Percentiles rank a stretch among this genome's conserved stretches.
Conservation (phyloP, 2,888 invertebrate species). For the Tipula confusa region DNA sequence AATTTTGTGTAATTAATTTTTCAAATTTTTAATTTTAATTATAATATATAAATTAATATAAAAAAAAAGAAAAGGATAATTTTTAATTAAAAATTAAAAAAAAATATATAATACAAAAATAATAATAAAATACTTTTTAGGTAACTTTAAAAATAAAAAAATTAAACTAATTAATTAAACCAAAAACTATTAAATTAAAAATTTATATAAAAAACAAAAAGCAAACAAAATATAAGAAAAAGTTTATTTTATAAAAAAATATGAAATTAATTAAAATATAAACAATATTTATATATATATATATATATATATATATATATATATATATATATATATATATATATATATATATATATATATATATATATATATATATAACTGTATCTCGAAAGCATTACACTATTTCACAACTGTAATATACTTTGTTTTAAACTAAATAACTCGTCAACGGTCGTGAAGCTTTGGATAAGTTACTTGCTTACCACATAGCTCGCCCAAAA, state of each 20-base stretch:
- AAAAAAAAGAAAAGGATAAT: background rate
- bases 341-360: too few relatives aligned
- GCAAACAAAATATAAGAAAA: background rate
- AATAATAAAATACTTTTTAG: background rate
- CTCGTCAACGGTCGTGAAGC: too few relatives aligned
- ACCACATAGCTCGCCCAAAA: too few relatives aligned
- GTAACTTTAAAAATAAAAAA: background rate
- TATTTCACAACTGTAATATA: too few relatives aligned
- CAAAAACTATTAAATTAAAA: background rate
- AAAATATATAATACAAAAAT: too few relatives aligned
- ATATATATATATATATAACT: too few relatives aligned
- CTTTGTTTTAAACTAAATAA: too few relatives aligned
- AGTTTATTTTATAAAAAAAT: background rate
- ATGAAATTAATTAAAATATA: background rate
- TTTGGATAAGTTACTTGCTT: too few relatives aligned
- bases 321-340: too few relatives aligned
- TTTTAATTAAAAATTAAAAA: background rate
- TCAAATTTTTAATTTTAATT: background rate
- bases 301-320: background rate
- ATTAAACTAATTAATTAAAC: background rate
- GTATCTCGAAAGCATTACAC: too few relatives aligned
- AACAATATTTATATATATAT: background rate
- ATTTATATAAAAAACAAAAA: background rate
- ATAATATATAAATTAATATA: background rate
- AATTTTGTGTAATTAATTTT: slow-evolving; percentile 16